These are phyloP conservation scores for Oryctes rhinoceros DNA, from an alignment of 1,140 invertebrate species.

Conservation along the genomic window DNA sequence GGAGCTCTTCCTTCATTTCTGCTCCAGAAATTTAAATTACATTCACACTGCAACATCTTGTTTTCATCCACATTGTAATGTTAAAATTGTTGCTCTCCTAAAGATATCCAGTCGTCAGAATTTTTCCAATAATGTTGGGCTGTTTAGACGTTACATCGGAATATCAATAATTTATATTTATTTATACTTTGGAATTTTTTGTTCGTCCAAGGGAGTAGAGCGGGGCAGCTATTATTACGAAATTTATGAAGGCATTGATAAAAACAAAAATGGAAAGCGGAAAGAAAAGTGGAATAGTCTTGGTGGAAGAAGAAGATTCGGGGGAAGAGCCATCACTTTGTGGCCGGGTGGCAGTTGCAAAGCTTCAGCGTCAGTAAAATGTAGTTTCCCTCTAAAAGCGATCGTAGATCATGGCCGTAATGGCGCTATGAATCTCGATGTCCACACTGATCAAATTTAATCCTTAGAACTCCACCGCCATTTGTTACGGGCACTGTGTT, in stretches of 20 bases:
- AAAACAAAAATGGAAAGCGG: constrained; percentile 14
- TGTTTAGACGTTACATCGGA: background rate
- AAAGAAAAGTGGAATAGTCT: constrained; percentile 13
- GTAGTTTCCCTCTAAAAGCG: constrained; percentile 59
- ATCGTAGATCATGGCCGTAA: constrained; percentile 60
- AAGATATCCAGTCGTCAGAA: background rate
- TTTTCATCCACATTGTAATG: no score
- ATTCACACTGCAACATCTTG: no score
- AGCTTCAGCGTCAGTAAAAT: constrained; percentile 46
- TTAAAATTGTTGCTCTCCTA: no score
- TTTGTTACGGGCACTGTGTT: constrained; percentile 56
- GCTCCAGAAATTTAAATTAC: no score
- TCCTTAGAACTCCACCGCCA: constrained; percentile 58
- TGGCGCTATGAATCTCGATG: constrained; percentile 63
- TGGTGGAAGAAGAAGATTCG: constrained; percentile 5
- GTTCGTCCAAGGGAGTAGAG: background rate
- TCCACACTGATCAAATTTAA: constrained; percentile 63
- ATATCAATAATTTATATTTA: constrained; percentile 19
- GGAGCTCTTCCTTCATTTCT: no score
- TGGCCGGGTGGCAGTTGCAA: constrained; percentile 46
- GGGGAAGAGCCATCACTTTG: constrained; percentile 44
- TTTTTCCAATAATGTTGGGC: background rate
- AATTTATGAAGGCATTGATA: constrained; percentile 28
- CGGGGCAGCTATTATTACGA: background rate
- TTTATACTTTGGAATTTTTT: background rate